Conservation (phyloP, 2,888 invertebrate species). For the Caradrina clavipalpis region DNA sequence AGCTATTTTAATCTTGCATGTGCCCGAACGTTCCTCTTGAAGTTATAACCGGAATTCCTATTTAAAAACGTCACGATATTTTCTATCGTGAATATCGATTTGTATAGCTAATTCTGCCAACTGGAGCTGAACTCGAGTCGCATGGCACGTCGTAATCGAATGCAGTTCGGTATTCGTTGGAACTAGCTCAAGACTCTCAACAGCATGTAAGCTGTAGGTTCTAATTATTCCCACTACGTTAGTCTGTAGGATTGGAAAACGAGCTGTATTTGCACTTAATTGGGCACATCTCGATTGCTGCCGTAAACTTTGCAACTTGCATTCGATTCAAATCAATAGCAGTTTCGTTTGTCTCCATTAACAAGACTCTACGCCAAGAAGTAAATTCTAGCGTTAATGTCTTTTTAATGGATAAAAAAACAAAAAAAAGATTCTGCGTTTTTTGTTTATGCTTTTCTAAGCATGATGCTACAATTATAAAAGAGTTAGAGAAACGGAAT, state of each 20-base stretch:
- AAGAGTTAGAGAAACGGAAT: background rate
- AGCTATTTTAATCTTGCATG: background rate
- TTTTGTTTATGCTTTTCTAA: no score
- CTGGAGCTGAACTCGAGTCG: slow-evolving; percentile 37
- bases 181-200: slow-evolving; percentile 53
- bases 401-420: background rate
- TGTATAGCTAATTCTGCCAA: slow-evolving; percentile 36
- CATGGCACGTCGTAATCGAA: slow-evolving; percentile 52
- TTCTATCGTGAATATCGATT: slow-evolving; percentile 24
- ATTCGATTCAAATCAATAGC: slow-evolving; percentile 16
- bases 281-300: slow-evolving; percentile 44
- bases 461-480: background rate
- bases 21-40: background rate
- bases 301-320: slow-evolving; percentile 21
- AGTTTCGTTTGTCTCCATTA: slow-evolving; percentile 20
- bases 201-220: slow-evolving; percentile 58
- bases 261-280: slow-evolving; percentile 51
- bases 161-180: slow-evolving; percentile 52
- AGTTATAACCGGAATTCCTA: background rate
- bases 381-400: background rate
- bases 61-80: background rate
- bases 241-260: slow-evolving; percentile 52
- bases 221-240: slow-evolving; percentile 61
- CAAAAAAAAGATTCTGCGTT: no score
- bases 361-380: background rate